phyloP scores from a whole-genome alignment of 1,140 invertebrate genomes.

The Hypsibius dujardini region DNA sequence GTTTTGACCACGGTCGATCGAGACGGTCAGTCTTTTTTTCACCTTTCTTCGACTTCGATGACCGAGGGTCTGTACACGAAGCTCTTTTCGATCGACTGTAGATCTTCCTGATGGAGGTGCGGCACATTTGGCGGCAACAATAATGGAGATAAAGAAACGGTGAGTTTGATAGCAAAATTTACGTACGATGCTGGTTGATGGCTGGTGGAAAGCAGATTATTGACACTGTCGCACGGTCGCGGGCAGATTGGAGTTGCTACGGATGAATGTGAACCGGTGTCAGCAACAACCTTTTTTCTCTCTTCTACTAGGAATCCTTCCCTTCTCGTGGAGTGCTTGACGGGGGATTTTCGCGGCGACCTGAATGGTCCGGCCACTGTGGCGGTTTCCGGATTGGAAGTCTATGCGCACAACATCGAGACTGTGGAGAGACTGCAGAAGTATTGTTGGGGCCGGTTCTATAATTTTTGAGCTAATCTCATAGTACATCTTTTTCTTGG shows the following conservation, averaged over 20 bases:
- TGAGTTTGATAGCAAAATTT: constrained; percentile 18
- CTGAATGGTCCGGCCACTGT: constrained; percentile 53
- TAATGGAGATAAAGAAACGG: constrained; percentile 42
- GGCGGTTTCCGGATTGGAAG: constrained; percentile 64
- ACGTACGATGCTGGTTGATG: too few species aligned
- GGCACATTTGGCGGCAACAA: constrained; percentile 73
- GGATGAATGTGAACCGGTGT: too few species aligned
- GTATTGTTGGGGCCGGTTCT: constrained; percentile 22
- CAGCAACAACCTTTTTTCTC: neutral
- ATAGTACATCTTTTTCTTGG: constrained; percentile 32
- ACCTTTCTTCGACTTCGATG: too few species aligned
- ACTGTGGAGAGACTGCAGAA: constrained; percentile 54
- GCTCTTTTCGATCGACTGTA: constrained; percentile 30
- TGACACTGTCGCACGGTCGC: too few species aligned
- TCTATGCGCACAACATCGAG: constrained; percentile 93
- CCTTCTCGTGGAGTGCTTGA: constrained; percentile 86
- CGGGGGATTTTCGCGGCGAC: constrained; percentile 85
- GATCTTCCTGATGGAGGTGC: constrained; percentile 79
- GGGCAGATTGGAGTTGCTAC: too few species aligned
- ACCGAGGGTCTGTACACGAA: neutral
- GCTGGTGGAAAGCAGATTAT: too few species aligned
- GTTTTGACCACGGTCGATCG: constrained; percentile 94
- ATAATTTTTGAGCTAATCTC: neutral
- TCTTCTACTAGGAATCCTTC: constrained; percentile 46
- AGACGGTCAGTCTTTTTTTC: constrained; percentile 46